Conservation (phyloP, 2,888 invertebrate genomes). For the Syrphus vitripennis region DNA sequence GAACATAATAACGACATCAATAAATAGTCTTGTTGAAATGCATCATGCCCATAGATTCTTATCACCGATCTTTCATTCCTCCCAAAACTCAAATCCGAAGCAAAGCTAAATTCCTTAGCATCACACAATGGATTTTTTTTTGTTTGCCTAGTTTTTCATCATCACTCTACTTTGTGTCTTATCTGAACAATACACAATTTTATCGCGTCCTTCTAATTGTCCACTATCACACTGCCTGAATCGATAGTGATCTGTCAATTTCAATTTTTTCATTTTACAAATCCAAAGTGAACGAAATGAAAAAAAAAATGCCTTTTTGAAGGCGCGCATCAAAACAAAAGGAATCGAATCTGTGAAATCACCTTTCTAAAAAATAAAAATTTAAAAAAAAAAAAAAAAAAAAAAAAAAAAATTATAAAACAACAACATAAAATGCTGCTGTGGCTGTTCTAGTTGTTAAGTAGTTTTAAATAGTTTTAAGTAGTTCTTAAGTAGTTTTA, state of each 20-base stretch:
- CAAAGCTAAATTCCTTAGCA: background rate
- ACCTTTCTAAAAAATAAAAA: no score
- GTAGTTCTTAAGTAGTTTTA: no score
- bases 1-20: conserved; percentile 5
- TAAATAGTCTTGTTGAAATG: conserved; percentile 5
- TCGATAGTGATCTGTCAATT: conserved; percentile 62
- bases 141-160: background rate
- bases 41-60: conserved; percentile 9
- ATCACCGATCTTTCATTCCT: conserved; percentile 8
- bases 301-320: conserved; percentile 10
- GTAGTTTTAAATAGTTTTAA: no score
- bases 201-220: conserved; percentile 66
- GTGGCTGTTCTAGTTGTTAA: no score
- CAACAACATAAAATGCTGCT: no score
- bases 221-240: conserved; percentile 46
- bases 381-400: no score
- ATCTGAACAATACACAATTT: conserved; percentile 30
- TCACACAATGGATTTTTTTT: background rate
- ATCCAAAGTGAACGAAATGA: background rate
- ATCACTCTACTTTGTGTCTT: conserved; percentile 25
- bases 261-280: background rate
- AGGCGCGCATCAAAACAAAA: conserved; percentile 57
- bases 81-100: background rate
- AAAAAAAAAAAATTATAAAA: no score
- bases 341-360: conserved; percentile 54